Evolutionary conservation across 2,888 invertebrate species (phyloP).

Genomic region (Calameuta filiformis): DNA sequence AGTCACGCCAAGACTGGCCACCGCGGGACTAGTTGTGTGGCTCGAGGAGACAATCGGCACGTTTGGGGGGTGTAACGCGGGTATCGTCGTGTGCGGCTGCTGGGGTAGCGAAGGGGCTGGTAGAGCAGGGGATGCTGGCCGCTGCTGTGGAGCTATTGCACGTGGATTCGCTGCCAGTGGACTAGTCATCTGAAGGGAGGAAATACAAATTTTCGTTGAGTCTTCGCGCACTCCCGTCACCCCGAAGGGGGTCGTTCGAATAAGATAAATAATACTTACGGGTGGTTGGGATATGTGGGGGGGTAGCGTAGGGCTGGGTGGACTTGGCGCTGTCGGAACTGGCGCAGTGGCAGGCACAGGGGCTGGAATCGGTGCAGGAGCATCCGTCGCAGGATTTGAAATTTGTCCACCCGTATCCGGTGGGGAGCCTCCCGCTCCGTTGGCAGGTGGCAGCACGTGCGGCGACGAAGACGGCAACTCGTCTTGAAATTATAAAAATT

Average conservation of each 20-base stretch:
- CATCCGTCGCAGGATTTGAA: conserved; percentile 70
- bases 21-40: conserved; percentile 65
- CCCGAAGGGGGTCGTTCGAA: background rate
- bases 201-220: background rate
- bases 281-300: conserved; percentile 66
- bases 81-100: conserved; percentile 62
- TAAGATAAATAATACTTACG: conserved; percentile 45
- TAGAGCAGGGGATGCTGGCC: conserved; percentile 68
- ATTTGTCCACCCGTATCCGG: conserved; percentile 65
- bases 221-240: background rate
- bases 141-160: conserved; percentile 70
- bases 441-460: conserved; percentile 63
- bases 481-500: conserved; percentile 50
- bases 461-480: conserved; percentile 66
- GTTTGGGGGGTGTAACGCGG: conserved; percentile 64
- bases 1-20: conserved; percentile 70
- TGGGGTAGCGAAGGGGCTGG: conserved; percentile 49
- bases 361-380: conserved; percentile 75
- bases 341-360: conserved; percentile 78
- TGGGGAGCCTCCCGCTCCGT: conserved; percentile 64
- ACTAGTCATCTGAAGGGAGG: conserved; percentile 60
- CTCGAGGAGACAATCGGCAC: conserved; percentile 64
- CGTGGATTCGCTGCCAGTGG: conserved; percentile 65
- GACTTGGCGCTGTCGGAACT: conserved; percentile 74
- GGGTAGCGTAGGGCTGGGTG: conserved; percentile 71